Evolutionary conservation across 1,140 invertebrate species (phyloP).

Genomic region (Asobara japonica): DNA sequence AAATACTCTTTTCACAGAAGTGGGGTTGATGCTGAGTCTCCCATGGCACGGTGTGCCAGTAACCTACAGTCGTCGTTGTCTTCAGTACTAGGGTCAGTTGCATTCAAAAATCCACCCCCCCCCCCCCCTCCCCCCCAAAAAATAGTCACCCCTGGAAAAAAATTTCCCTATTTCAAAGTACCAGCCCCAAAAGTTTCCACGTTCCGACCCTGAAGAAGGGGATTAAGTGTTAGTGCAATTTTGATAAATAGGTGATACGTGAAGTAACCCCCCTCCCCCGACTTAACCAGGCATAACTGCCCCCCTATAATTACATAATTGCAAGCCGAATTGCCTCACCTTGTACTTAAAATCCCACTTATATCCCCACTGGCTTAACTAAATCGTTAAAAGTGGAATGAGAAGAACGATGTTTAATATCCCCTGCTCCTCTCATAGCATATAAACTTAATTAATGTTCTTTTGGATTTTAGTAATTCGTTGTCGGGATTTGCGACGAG

Average conservation of each 20-base stretch:
- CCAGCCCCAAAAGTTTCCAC: too few relatives aligned
- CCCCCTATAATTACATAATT: slow-evolving; percentile 27
- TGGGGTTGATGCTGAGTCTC: slow-evolving; percentile 13
- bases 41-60: slow-evolving; percentile 61
- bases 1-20: background rate
- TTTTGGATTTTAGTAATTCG: slow-evolving; percentile 56
- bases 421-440: background rate
- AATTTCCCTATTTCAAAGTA: background rate
- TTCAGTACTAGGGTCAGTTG: slow-evolving; percentile 55
- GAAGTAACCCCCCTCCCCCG: background rate
- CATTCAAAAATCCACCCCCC: background rate
- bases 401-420: background rate
- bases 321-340: background rate
- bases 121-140: background rate
- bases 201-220: background rate
- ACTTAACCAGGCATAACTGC: slow-evolving; percentile 5
- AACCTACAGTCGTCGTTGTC: slow-evolving; percentile 58
- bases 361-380: background rate
- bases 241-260: background rate
- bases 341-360: background rate
- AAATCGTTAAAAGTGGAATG: background rate
- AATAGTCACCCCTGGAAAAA: too few relatives aligned
- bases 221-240: background rate
- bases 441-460: background rate
- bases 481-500: slow-evolving; percentile 61